Conservation (phyloP, 2,113 vertebrate species). For the Leuciscus idus region DNA sequence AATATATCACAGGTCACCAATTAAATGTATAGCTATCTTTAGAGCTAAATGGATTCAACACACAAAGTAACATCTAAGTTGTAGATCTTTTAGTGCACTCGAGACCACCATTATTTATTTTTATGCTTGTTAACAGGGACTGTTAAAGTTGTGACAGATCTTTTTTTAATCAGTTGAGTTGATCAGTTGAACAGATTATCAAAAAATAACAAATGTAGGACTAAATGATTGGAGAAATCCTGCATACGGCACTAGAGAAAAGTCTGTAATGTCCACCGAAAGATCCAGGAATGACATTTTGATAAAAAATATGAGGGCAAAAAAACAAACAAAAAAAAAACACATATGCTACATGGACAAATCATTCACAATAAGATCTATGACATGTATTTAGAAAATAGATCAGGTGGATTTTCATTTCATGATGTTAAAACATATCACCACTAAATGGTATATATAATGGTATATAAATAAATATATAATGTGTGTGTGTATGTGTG, state of each 20-base stretch:
- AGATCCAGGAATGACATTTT: neutral
- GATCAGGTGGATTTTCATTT: neutral
- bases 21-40: slow-evolving; percentile 15
- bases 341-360: too few relatives aligned
- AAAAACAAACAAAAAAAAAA: neutral
- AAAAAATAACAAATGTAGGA: neutral
- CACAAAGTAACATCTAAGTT: neutral
- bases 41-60: neutral
- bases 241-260: neutral
- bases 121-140: neutral
- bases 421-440: neutral
- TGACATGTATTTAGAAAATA: too few relatives aligned
- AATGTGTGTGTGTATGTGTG: too few relatives aligned
- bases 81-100: neutral
- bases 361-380: too few relatives aligned
- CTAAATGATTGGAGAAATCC: neutral
- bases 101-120: neutral
- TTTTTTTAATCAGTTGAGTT: neutral
- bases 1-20: slow-evolving; percentile 73
- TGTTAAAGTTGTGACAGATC: neutral
- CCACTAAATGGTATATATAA: neutral
- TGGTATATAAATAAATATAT: too few relatives aligned
- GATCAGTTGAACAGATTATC: neutral
- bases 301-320: neutral
- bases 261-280: neutral